Evolutionary conservation across 1,140 invertebrate species (phyloP).

Genomic region (Scaptomyza montana): DNA sequence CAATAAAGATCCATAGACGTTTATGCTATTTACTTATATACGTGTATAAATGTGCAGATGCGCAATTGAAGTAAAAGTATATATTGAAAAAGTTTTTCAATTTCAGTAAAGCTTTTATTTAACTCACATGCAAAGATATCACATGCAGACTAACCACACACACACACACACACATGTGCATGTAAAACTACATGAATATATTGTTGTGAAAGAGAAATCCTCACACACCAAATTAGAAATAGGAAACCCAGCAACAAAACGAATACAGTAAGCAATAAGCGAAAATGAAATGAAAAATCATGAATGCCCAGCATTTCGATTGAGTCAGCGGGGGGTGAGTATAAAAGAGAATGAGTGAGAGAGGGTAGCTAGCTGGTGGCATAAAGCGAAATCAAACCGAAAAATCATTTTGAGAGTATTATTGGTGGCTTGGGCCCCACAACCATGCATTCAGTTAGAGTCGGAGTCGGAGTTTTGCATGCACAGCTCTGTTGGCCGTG

Average conservation of each 20-base stretch:
- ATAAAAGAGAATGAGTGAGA: too few relatives aligned
- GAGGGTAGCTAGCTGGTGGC: neutral
- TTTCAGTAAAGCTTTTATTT: conserved; percentile 79
- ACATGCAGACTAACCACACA: conserved; percentile 42
- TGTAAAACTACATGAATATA: conserved; percentile 58
- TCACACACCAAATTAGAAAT: conserved; percentile 70
- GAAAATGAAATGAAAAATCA: conserved; percentile 82
- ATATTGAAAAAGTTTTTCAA: conserved; percentile 82
- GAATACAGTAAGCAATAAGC: conserved; percentile 79
- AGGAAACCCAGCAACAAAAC: conserved; percentile 63
- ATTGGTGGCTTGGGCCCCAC: conserved; percentile 47
- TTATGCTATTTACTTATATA: conserved; percentile 31
- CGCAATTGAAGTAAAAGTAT: conserved; percentile 54
- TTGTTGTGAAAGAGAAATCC: conserved; percentile 62
- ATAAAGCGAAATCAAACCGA: conserved; percentile 66
- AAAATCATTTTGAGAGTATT: conserved; percentile 66
- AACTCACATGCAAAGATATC: conserved; percentile 70
- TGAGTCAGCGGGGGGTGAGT: conserved; percentile 21
- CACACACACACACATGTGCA: conserved; percentile 16
- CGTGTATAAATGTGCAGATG: conserved; percentile 12
- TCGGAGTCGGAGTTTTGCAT: conserved; percentile 51
- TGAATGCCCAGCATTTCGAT: conserved; percentile 57
- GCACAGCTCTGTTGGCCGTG: conserved; percentile 63
- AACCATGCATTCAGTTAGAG: conserved; percentile 10
- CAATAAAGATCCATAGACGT: conserved; percentile 60